Evolutionary conservation across 37 sponge, comb jelly and placozoan genomes (phyloP).

Genomic region (Hormiphora californensis): DNA sequence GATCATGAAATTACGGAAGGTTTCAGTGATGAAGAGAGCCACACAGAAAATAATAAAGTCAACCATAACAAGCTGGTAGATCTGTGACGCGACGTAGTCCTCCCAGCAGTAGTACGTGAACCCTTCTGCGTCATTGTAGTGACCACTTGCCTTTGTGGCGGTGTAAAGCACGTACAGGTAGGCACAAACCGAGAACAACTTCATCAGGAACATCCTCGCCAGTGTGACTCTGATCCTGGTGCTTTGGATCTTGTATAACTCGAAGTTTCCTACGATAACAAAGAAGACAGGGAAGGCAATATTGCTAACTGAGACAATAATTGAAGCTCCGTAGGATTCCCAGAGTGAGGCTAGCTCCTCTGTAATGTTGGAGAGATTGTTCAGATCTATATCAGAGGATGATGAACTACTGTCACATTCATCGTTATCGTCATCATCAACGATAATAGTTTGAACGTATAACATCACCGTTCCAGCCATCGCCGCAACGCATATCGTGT

Average conservation of each 20-base stretch:
- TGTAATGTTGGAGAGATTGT: background rate
- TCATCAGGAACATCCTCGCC: conserved; percentile 40
- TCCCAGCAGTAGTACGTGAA: conserved; percentile 50
- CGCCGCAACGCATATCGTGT: background rate
- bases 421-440: no score
- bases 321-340: conserved; percentile 1
- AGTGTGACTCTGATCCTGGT: conserved; percentile 12
- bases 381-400: no score
- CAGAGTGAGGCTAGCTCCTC: background rate
- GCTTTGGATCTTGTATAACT: conserved; percentile 6
- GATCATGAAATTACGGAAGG: background rate
- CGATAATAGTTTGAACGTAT: background rate
- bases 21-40: background rate
- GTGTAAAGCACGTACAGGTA: conserved; percentile 45
- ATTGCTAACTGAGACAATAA: conserved; percentile 28
- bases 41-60: conserved; percentile 5
- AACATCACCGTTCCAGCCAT: conserved; percentile 10
- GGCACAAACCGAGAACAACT: background rate
- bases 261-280: background rate
- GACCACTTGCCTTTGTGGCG: conserved; percentile 1
- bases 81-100: background rate
- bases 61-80: conserved; percentile 40
- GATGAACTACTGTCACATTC: no score
- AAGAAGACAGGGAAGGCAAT: background rate
- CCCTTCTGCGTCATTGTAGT: background rate